phyloP scores from a whole-genome alignment of 2,888 invertebrate species.

The Galerucella nymphaeae region DNA sequence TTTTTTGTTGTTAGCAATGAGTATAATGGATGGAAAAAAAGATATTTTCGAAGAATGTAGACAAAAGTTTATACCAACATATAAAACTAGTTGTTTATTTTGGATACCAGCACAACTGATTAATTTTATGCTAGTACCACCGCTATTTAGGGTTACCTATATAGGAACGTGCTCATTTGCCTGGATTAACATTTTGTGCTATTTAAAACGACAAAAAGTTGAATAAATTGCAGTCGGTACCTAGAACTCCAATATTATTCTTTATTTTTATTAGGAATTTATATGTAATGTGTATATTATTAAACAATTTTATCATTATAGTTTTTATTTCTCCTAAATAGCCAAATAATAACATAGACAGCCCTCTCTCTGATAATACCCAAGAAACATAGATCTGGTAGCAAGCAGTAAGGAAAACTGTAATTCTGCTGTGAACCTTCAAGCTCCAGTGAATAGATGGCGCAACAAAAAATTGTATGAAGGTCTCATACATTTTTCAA shows the following conservation, averaged over 20 bases:
- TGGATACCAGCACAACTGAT: constrained; percentile 86
- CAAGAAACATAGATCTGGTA: too few species aligned
- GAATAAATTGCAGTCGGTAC: not conserved
- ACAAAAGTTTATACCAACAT: constrained; percentile 78
- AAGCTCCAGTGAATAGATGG: too few species aligned
- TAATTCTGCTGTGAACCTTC: too few species aligned
- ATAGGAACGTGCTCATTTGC: constrained; percentile 82
- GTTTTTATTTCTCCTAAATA: too few species aligned
- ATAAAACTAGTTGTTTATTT: constrained; percentile 80
- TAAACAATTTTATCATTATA: not conserved
- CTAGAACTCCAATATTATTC: not conserved
- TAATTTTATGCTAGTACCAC: constrained; percentile 80
- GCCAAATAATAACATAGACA: too few species aligned
- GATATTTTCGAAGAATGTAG: constrained; percentile 78
- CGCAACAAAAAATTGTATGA: too few species aligned
- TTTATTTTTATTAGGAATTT: not conserved
- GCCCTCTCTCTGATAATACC: too few species aligned
- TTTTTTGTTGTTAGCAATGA: constrained; percentile 72
- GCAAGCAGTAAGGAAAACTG: too few species aligned
- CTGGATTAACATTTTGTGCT: constrained; percentile 89
- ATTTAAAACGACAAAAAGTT: constrained; percentile 73
- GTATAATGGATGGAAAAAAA: constrained; percentile 76
- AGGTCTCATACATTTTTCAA: too few species aligned
- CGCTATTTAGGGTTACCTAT: constrained; percentile 80
- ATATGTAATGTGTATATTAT: not conserved